Conservation (phyloP, 2,797 vertebrate species). For the Anguilla obscura region DNA sequence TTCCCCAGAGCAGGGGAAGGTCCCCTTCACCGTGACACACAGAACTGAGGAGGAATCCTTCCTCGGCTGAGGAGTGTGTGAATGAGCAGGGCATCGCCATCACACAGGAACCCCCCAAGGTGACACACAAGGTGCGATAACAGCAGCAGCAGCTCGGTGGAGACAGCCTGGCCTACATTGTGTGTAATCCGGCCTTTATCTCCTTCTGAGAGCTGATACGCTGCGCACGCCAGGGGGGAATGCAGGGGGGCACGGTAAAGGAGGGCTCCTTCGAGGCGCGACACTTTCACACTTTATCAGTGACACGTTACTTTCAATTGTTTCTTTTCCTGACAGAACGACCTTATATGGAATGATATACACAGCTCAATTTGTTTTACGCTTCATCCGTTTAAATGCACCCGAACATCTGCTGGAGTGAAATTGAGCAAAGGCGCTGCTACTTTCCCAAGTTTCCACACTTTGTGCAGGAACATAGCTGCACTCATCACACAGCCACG, state of each 20-base stretch:
- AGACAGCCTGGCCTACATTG: neutral
- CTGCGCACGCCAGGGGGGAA: neutral
- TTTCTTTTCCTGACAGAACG: neutral
- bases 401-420: neutral
- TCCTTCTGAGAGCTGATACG: neutral
- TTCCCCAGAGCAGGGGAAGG: neutral
- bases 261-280: neutral
- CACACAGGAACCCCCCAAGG: neutral
- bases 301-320: neutral
- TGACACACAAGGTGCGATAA: neutral
- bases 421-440: neutral
- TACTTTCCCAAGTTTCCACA: neutral
- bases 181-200: neutral
- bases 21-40: neutral
- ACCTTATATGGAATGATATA: neutral
- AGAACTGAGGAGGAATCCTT: neutral
- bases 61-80: neutral
- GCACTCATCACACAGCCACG: neutral
- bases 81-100: neutral
- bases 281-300: neutral
- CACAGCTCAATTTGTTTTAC: neutral
- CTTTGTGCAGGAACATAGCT: neutral
- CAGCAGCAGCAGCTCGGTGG: neutral
- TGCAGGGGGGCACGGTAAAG: neutral
- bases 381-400: neutral